These are phyloP conservation scores for Argyresthia albistria DNA, from an alignment of 2,888 invertebrate species.

Conservation along the genomic window DNA sequence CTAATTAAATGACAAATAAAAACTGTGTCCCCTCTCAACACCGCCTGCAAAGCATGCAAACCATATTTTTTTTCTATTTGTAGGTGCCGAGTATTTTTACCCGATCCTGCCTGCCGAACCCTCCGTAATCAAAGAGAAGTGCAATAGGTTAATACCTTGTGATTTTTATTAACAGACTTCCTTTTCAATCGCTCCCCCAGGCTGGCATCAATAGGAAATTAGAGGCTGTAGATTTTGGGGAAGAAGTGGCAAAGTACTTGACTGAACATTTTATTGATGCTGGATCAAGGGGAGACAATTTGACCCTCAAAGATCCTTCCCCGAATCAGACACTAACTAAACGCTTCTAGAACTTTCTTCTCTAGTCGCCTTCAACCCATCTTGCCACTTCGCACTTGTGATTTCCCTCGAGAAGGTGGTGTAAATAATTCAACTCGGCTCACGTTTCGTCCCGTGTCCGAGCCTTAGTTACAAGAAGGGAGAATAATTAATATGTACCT, in stretches of 20 bases:
- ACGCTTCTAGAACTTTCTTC: not conserved
- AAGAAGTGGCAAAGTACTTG: too few species aligned
- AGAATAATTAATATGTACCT: conserved; percentile 19
- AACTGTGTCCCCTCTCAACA: not conserved
- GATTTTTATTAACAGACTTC: conserved; percentile 15
- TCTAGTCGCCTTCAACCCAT: conserved; percentile 15
- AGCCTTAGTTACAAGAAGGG: conserved; percentile 31
- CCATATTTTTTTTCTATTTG: not conserved
- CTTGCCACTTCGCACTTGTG: conserved; percentile 41
- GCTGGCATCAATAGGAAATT: too few species aligned
- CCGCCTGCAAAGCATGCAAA: not conserved
- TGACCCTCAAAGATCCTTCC: too few species aligned
- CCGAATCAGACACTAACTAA: too few species aligned
- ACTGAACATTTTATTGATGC: too few species aligned
- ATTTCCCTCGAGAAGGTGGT: conserved; percentile 54
- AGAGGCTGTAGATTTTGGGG: too few species aligned
- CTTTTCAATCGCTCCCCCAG: not conserved
- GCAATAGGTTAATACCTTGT: conserved; percentile 27
- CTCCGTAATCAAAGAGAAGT: conserved; percentile 42
- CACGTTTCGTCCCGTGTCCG: conserved; percentile 35
- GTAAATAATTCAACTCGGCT: conserved; percentile 53
- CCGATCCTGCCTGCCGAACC: conserved; percentile 23
- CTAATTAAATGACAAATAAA: not conserved
- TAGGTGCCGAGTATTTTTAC: too few species aligned
- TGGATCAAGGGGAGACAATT: too few species aligned